A percentile compares a stretch with the other conserved stretches of the same genome.
Evolutionary conservation across 2,113 vertebrate species (phyloP).

Genomic region (Mugil cephalus): DNA sequence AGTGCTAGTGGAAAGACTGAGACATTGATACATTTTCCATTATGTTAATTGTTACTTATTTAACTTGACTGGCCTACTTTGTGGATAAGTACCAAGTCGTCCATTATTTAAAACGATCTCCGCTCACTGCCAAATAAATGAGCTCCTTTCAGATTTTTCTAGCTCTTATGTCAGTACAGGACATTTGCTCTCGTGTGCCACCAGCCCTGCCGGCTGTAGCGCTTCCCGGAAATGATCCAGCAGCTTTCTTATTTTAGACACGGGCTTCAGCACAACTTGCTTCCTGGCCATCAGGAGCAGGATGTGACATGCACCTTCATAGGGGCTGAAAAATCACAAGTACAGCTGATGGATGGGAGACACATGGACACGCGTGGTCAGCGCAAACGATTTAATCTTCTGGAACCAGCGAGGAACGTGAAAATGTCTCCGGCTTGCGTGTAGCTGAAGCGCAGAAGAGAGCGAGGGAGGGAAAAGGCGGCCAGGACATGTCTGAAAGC

Average conservation of each 20-base stretch:
- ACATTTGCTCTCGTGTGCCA: slow-evolving; percentile 54
- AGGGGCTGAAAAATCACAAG: slow-evolving; percentile 25
- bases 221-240: slow-evolving; percentile 76
- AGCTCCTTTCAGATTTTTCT: slow-evolving; percentile 42
- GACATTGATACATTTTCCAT: too few species aligned
- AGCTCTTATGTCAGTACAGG: slow-evolving; percentile 30
- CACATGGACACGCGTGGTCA: slow-evolving; percentile 15
- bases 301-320: slow-evolving; percentile 75
- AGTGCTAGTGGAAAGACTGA: too few species aligned
- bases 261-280: slow-evolving; percentile 41
- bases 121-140: slow-evolving; percentile 64
- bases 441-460: slow-evolving; percentile 46
- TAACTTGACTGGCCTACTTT: not conserved
- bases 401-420: slow-evolving; percentile 28
- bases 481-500: slow-evolving; percentile 56
- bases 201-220: slow-evolving; percentile 55
- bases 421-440: slow-evolving; percentile 44
- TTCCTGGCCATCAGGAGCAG: slow-evolving; percentile 80
- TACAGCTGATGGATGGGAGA: slow-evolving; percentile 37
- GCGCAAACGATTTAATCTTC: slow-evolving; percentile 31
- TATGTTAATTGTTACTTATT: too few species aligned
- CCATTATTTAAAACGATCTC: slow-evolving; percentile 7
- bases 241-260: slow-evolving; percentile 82
- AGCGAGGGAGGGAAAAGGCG: slow-evolving; percentile 29
- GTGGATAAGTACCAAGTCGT: not conserved